Evolutionary conservation across 30 jellyfish, hydroid and myxozoan species (phyloP).

Genomic region (Chrysaora quinquecirrha): DNA sequence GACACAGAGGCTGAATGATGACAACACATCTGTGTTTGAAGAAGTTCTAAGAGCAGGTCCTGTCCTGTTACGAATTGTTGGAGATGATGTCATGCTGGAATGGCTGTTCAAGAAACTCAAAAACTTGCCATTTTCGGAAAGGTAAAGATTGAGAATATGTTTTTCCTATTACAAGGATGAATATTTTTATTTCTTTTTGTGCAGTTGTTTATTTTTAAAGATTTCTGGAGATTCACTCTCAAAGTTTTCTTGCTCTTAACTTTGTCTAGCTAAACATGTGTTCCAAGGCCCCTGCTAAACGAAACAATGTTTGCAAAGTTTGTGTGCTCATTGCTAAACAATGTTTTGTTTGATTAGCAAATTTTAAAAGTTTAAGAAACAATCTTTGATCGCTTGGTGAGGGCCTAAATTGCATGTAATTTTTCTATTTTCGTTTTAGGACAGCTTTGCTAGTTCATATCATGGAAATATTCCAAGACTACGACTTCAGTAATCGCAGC

Average conservation of each 20-base stretch:
- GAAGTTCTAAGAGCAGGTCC: constrained; percentile 44
- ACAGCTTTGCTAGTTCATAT: constrained; percentile 17
- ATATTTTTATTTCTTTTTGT: too few relatives aligned
- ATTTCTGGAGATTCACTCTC: too few relatives aligned
- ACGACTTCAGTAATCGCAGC: not conserved
- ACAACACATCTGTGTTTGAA: constrained; percentile 65
- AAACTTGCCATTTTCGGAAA: not conserved
- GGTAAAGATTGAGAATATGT: too few relatives aligned
- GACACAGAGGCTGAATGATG: constrained; percentile 80
- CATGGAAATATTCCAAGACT: constrained; percentile 25
- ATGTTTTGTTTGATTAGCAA: too few relatives aligned
- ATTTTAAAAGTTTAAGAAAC: not conserved
- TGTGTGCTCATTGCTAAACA: too few relatives aligned
- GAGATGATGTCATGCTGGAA: constrained; percentile 30
- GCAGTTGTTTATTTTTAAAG: too few relatives aligned
- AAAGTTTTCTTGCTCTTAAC: too few relatives aligned
- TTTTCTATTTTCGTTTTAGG: constrained; percentile 20
- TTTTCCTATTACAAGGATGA: too few relatives aligned
- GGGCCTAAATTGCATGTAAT: too few relatives aligned
- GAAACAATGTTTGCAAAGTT: too few relatives aligned
- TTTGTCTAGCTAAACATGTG: too few relatives aligned
- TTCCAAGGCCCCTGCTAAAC: too few relatives aligned
- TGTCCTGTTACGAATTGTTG: constrained; percentile 26
- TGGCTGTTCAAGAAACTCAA: constrained; percentile 9
- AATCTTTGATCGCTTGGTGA: not conserved